Percentiles rank a stretch among this genome's conserved stretches.
These are phyloP conservation scores for Anniella stebbinsi DNA, from an alignment of 2,797 vertebrate species.

Conservation along the genomic window DNA sequence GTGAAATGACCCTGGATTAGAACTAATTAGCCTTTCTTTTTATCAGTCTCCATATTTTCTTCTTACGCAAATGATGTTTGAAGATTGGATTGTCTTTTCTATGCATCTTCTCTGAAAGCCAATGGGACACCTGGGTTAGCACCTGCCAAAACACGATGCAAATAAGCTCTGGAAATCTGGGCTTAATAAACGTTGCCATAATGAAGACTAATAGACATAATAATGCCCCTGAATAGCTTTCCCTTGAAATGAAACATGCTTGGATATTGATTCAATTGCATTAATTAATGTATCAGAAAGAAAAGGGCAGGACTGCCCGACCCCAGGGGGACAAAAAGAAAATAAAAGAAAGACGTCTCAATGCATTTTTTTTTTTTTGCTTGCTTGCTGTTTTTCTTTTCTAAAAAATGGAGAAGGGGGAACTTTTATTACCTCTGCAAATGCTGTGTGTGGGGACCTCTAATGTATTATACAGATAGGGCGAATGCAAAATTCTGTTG, in stretches of 20 bases:
- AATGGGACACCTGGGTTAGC: slow-evolving; percentile 74
- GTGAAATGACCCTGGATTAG: neutral
- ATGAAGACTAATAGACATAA: slow-evolving; percentile 49
- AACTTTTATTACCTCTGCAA: slow-evolving; percentile 72
- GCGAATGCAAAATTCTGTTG: slow-evolving; percentile 25
- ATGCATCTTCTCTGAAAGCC: slow-evolving; percentile 34
- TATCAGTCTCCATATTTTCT: neutral
- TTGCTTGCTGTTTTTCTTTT: slow-evolving; percentile 62
- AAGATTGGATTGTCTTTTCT: slow-evolving; percentile 30
- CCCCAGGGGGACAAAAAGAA: neutral
- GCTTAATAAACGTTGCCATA: slow-evolving; percentile 39
- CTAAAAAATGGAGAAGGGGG: slow-evolving; percentile 38
- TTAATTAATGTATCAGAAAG: slow-evolving; percentile 17
- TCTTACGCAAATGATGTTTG: neutral
- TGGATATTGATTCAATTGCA: slow-evolving; percentile 45
- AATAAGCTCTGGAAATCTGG: slow-evolving; percentile 64
- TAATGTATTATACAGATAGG: slow-evolving; percentile 73
- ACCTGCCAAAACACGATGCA: slow-evolving; percentile 71
- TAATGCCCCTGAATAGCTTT: slow-evolving; percentile 20
- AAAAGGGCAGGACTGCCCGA: neutral
- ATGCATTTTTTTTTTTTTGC: neutral
- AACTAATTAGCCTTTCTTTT: slow-evolving; percentile 24
- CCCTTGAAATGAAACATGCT: slow-evolving; percentile 7
- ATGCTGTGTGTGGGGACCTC: slow-evolving; percentile 71
- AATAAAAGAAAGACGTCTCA: slow-evolving; percentile 31